phyloP scores from a whole-genome alignment of 1,140 invertebrate genomes.

The Caenorhabditis inopinata region DNA sequence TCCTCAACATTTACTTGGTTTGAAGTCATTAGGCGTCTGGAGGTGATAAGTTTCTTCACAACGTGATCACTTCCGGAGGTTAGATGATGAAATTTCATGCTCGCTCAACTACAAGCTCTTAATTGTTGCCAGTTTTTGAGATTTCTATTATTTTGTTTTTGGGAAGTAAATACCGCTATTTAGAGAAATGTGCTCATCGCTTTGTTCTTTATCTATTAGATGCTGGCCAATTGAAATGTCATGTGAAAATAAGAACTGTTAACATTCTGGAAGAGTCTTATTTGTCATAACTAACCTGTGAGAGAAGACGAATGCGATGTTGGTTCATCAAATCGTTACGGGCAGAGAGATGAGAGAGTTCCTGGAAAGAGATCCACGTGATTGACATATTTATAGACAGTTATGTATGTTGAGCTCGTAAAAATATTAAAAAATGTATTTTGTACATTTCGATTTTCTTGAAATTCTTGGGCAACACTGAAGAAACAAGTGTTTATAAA shows the following conservation, averaged over 20 bases:
- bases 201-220: not conserved
- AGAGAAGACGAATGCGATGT: constrained; percentile 1
- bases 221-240: not conserved
- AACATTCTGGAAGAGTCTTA: not conserved
- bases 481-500: too few species aligned
- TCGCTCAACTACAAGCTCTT: too few species aligned
- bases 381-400: too few species aligned
- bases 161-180: too few species aligned
- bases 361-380: not conserved
- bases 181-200: too few species aligned
- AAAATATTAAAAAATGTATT: too few species aligned
- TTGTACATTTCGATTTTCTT: too few species aligned
- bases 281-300: not conserved
- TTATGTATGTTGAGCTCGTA: too few species aligned
- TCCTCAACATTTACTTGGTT: not conserved
- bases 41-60: not conserved
- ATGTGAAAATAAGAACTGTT: not conserved
- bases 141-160: too few species aligned
- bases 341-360: not conserved
- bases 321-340: not conserved
- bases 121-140: too few species aligned
- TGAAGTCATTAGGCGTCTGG: not conserved
- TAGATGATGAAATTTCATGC: not conserved
- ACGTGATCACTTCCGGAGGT: not conserved
- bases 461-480: too few species aligned